These are phyloP conservation scores for Liposcelis brunnea DNA, from an alignment of 2,888 invertebrate species.

Conservation along the genomic window DNA sequence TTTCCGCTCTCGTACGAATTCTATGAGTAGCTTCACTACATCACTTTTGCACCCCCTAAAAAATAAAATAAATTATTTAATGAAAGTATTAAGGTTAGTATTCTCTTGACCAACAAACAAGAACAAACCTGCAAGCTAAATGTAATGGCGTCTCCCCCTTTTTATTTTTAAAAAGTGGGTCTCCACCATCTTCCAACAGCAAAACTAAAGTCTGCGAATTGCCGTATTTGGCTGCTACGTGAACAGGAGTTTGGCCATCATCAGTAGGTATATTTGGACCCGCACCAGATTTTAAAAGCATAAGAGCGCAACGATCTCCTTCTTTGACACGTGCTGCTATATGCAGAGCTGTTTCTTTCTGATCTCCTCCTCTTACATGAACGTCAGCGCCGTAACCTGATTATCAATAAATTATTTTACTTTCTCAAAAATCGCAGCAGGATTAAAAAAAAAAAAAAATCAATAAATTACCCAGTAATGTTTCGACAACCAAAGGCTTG, in stretches of 20 bases:
- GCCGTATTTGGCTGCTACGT: constrained; percentile 86
- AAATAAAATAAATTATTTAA: neutral
- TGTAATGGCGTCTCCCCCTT: constrained; percentile 95
- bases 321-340: constrained; percentile 89
- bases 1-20: constrained; percentile 57
- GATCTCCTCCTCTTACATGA: constrained; percentile 75
- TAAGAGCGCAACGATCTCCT: constrained; percentile 84
- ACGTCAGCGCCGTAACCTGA: constrained; percentile 82
- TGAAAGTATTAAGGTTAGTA: neutral
- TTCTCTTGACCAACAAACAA: neutral
- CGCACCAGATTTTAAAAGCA: constrained; percentile 95
- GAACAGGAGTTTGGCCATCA: constrained; percentile 93
- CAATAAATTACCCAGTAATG: constrained; percentile 55
- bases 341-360: constrained; percentile 89
- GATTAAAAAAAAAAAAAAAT: too few relatives aligned
- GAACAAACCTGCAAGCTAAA: constrained; percentile 54
- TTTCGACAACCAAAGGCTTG: constrained; percentile 88
- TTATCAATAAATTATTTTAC: neutral
- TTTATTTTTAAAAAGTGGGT: constrained; percentile 81
- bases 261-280: constrained; percentile 89
- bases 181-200: constrained; percentile 84
- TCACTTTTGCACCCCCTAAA: constrained; percentile 53
- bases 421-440: too few relatives aligned
- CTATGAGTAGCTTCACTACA: constrained; percentile 71
- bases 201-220: constrained; percentile 72